Evolutionary conservation across 2,797 vertebrate species (phyloP), one percentile per base, ranked within the genome.

Genomic region (Trematomus bernacchii): DNA sequence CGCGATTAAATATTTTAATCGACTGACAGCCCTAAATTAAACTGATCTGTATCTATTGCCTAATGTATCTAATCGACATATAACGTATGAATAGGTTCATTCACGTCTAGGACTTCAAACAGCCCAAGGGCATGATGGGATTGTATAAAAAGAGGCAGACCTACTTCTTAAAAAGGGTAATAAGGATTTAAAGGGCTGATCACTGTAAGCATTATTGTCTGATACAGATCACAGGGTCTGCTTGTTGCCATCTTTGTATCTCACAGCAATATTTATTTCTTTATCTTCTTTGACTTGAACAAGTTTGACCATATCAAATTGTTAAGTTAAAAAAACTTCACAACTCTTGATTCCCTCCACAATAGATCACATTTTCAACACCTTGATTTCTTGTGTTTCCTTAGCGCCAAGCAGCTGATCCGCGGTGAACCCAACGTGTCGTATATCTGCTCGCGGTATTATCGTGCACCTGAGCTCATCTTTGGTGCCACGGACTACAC

Each of bases 401-500:
- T 10, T 91, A 97, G 97, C 54, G 97, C 97, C 40, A 98, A 98
- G 92, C 97, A 98, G 92, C 88, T 97, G 89, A 93, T 98, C 64
- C 95, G 96, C 0, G 97, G 97, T 0, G 97, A 98, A 82, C 97
- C 97, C 78, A 98, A 98, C 0, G 97, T 98, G 78, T 97, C 97
- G 55, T 98, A 98, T 88, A 98, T 98, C 91, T 97, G 97, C 86
- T 97, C 97, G 1, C 96, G 97, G 75, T 98, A 98, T 83, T 97
- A 98, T 78, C 96, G 97, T 0, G 97, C 97, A 46, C 97, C 97
- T 0, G 97, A 98, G 93, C 96, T 98, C 72, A 98, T 98, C 83
- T 98, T 98, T 0, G 97, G 97, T 70, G 97, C 97, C 91, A 98
- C 97, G 0, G 97, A 98, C 91, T 98, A 98, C 88, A 98, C 97